Percentiles rank a stretch among this genome's conserved stretches.
These are phyloP conservation scores for Echinops telfairi DNA, from an alignment of 2,113 vertebrate genomes.

Conservation along the genomic window DNA sequence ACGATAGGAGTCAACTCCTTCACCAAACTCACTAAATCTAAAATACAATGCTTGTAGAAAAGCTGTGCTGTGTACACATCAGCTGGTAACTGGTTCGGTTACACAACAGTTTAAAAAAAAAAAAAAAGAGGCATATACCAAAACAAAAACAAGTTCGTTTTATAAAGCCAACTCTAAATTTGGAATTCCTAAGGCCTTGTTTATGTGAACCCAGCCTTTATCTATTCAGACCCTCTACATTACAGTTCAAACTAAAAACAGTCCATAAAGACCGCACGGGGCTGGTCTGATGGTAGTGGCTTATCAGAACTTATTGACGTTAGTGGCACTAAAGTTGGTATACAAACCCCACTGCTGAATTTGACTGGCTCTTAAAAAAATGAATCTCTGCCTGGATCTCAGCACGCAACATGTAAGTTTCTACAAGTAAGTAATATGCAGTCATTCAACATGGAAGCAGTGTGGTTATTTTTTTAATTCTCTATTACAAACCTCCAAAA, in stretches of 20 bases:
- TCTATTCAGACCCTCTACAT: constrained; percentile 13
- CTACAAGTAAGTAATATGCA: no score
- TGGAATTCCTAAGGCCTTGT: not conserved
- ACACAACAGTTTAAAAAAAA: constrained; percentile 3
- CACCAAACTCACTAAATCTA: not conserved
- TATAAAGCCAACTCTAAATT: not conserved
- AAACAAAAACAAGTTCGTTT: constrained; percentile 26
- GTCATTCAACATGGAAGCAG: not conserved
- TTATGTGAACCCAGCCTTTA: not conserved
- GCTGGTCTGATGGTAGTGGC: no score
- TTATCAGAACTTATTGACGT: no score
- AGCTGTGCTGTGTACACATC: not conserved
- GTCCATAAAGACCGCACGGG: no score
- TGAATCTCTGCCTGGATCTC: not conserved
- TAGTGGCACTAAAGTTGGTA: no score
- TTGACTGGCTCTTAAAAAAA: no score
- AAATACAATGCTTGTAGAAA: not conserved
- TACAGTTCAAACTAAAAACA: constrained; percentile 16
- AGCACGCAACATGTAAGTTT: not conserved
- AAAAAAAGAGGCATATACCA: not conserved
- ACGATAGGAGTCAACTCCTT: not conserved
- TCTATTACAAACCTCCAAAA: constrained; percentile 13
- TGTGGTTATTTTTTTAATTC: not conserved
- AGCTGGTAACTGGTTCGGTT: not conserved
- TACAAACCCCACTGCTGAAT: no score